Percentiles rank a stretch among this genome's conserved stretches.
phyloP scores from a whole-genome alignment of 2,113 vertebrate genomes.

The Numenius arquata region DNA sequence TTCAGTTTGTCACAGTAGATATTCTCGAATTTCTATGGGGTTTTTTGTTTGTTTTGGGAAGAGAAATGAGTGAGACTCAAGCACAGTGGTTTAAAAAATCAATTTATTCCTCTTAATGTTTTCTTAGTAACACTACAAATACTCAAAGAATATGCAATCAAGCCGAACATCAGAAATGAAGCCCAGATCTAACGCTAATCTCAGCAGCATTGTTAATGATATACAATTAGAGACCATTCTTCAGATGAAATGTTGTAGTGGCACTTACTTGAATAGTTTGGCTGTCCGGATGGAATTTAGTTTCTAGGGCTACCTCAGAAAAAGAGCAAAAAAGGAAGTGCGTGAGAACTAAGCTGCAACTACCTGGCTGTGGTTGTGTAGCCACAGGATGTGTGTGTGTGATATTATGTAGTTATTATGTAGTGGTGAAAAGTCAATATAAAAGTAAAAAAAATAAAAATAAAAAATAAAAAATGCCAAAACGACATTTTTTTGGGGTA shows the following conservation, averaged over 20 bases:
- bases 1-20: not conserved
- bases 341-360: not conserved
- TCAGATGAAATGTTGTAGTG: not conserved
- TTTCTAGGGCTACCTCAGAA: not conserved
- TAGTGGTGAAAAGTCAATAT: not conserved
- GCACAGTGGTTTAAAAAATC: not conserved
- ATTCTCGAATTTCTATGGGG: not conserved
- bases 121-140: not conserved
- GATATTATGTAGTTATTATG: not conserved
- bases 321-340: not conserved
- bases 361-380: not conserved
- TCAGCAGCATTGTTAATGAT: not conserved
- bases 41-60: not conserved
- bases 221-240: conserved; percentile 11
- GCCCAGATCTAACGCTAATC: not conserved
- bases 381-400: not conserved
- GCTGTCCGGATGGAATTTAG: not conserved
- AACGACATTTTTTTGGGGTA: not conserved
- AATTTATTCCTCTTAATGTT: not conserved
- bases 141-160: conserved; percentile 16
- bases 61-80: not conserved
- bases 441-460: not conserved
- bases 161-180: not conserved
- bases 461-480: not conserved
- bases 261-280: not conserved